Percentiles rank a stretch among this genome's conserved stretches.
Evolutionary conservation across 2,888 invertebrate species (phyloP).

Genomic region (Leptinotarsa rubiginosa): DNA sequence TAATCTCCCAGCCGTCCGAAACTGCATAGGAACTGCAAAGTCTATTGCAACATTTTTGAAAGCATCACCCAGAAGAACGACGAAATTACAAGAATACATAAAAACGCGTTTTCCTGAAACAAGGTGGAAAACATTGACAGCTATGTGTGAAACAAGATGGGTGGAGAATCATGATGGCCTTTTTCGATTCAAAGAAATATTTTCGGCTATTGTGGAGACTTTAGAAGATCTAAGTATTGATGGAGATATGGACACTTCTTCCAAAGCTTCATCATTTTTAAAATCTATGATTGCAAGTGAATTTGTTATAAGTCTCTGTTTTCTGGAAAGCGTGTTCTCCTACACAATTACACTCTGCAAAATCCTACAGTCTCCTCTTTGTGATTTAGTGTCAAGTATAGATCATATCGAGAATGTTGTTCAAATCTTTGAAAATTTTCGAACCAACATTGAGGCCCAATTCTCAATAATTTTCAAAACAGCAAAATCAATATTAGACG

Average conservation of each 20-base stretch:
- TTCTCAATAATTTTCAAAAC: too few species aligned
- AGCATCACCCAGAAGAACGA: slow-evolving; percentile 11
- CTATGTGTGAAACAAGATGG: slow-evolving; percentile 13
- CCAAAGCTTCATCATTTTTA: background rate
- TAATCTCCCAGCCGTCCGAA: background rate
- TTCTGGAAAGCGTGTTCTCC: background rate
- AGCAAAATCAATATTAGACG: slow-evolving; percentile 13
- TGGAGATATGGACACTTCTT: background rate
- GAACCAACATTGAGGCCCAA: too few species aligned
- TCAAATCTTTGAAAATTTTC: background rate
- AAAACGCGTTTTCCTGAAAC: background rate
- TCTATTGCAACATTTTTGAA: background rate
- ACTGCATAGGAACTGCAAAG: background rate
- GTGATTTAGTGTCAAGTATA: background rate
- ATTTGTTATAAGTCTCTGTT: slow-evolving; percentile 4
- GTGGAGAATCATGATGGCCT: background rate
- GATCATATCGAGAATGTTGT: background rate
- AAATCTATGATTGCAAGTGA: background rate
- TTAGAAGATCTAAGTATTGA: background rate
- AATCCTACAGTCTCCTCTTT: background rate
- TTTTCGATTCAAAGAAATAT: background rate
- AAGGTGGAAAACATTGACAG: slow-evolving; percentile 5
- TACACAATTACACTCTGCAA: background rate
- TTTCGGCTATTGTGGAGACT: background rate
- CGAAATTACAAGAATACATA: background rate